Evolutionary conservation across 2,113 vertebrate species (phyloP).

Genomic region (Hippopotamus amphibius): DNA sequence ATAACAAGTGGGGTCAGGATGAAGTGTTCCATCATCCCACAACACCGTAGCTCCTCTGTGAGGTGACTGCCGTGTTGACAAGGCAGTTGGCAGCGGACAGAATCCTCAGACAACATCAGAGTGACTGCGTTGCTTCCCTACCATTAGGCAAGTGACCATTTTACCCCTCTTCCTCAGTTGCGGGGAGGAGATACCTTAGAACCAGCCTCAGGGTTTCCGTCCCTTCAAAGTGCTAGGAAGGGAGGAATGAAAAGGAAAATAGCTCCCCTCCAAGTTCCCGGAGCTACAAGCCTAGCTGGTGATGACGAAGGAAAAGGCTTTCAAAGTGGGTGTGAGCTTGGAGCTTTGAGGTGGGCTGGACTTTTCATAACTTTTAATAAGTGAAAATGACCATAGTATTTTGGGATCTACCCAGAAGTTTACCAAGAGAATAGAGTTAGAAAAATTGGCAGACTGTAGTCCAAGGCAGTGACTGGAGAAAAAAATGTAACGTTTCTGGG

Average conservation of each 20-base stretch:
- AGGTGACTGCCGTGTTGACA: background rate
- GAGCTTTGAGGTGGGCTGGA: background rate
- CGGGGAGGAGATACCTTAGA: background rate
- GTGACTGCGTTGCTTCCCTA: background rate
- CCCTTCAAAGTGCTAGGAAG: background rate
- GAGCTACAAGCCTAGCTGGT: background rate
- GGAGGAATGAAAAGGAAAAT: background rate
- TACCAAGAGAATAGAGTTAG: background rate
- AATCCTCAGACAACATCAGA: background rate
- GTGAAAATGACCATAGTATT: background rate
- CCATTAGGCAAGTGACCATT: background rate
- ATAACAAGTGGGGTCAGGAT: too few species aligned
- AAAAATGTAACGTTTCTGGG: background rate
- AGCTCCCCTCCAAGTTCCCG: background rate
- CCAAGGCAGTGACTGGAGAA: background rate
- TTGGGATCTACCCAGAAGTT: background rate
- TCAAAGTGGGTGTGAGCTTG: background rate
- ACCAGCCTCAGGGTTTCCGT: background rate
- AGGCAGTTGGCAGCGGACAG: background rate
- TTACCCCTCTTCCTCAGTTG: background rate
- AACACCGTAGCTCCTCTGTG: background rate
- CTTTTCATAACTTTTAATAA: background rate
- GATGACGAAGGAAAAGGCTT: background rate
- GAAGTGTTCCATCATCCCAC: background rate
- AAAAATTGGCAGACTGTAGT: background rate